Base-by-base conservation (phyloP, 2,797 vertebrate species). In the Siniperca scherzeri region DNA sequence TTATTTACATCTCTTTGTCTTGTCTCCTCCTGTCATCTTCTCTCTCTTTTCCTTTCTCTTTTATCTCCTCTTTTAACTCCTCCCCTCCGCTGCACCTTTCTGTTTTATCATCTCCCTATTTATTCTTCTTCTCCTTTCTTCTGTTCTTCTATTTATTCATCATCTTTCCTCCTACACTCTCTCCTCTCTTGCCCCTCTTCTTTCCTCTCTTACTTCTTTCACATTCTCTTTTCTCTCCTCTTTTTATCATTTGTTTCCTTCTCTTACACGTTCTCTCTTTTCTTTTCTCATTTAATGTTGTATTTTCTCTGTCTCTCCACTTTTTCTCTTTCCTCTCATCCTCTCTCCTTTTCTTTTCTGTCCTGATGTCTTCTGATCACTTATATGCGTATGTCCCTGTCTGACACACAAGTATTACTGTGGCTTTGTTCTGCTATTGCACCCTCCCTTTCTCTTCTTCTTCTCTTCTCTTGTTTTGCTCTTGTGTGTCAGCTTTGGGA, bases 11-110 rank as follows among this genome's bases (percentile, higher is more conserved):
- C 33, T 73, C n/a, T 70, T 60, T 22, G 3, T 66, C 11, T 14
- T 56, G 7, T 14, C n/a, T 38, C 27, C 2, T 64, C 7, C 22
- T 30, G 33, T 66, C 27, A 33, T 40, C 19, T 52, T 59, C 33
- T 56, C 7, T 36, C 53, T 65, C 12, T 62, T 42, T 19, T 57
- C 61, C 27, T 53, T 42, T 70, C 40, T 75, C 64, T 56, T 70
- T 82, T 76, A 62, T 77, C 62, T 66, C 59, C 72, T 61, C 27
- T 40, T 14, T 44, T 50, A 78, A 62, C 81, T 81, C 81, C 80
- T 82, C 83, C 79, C 77, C 74, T 73, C 36, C 7, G 70, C 40
- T 65, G 25, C 70, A 67, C 30, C 56, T 56, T 30, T 69, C 70
- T 70, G 1, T 61, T 42, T 56, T 21, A 48, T 22, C 3, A 0